phyloP scores from a whole-genome alignment of 2,888 invertebrate species.

The Dromius quadrimaculatus region DNA sequence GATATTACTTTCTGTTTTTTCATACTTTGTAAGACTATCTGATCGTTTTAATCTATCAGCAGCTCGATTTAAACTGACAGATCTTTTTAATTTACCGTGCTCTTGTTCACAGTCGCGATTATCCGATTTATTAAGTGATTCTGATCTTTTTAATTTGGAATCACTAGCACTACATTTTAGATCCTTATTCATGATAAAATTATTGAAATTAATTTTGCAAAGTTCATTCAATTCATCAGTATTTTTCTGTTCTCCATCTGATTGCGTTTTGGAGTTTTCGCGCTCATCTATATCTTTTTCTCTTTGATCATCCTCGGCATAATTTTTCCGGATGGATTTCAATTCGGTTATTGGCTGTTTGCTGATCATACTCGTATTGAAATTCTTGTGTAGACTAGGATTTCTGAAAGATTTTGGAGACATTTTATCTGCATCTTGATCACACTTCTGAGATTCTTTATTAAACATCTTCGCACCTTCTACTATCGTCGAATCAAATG shows the following conservation, averaged over 20 bases:
- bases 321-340: conserved; percentile 56
- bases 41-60: conserved; percentile 70
- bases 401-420: conserved; percentile 66
- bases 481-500: conserved; percentile 56
- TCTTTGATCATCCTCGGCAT: conserved; percentile 63
- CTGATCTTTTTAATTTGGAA: conserved; percentile 72
- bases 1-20: conserved; percentile 84
- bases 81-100: conserved; percentile 70
- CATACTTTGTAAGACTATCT: conserved; percentile 77
- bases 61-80: conserved; percentile 72
- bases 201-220: conserved; percentile 54
- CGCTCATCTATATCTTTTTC: conserved; percentile 66
- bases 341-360: conserved; percentile 51
- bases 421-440: conserved; percentile 60
- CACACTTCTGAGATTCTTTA: conserved; percentile 58
- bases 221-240: conserved; percentile 40
- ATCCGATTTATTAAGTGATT: conserved; percentile 73
- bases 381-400: conserved; percentile 69
- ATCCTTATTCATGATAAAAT: conserved; percentile 58
- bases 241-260: conserved; percentile 52
- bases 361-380: conserved; percentile 57
- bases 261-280: conserved; percentile 60
- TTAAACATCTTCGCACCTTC: conserved; percentile 51
- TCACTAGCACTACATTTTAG: conserved; percentile 60
- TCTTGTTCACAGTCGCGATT: conserved; percentile 66